Evolutionary conservation across 1,140 invertebrate genomes (phyloP), one percentile per base, ranked within the genome.

Genomic region (Rhyzopertha dominica): DNA sequence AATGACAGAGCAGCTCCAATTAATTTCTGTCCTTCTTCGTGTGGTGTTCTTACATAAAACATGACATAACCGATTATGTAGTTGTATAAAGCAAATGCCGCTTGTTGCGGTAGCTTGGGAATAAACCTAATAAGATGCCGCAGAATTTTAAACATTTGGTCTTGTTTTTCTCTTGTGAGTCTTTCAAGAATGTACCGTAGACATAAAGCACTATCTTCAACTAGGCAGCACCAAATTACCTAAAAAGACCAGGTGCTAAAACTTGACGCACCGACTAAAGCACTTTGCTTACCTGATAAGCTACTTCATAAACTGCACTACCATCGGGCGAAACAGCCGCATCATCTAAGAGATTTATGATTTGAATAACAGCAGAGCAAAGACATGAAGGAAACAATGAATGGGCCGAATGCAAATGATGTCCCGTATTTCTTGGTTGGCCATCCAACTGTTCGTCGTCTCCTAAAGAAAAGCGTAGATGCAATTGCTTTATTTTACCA

Each of bases 51-150:
- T 1, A 98, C 94, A 63, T 98, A 98, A 71, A 97, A 98, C 95
- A 99, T 99, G 1, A 99, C 88, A 62, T 97, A 99, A 12, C 97
- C 97, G 60, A 99, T 97, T 48, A 99, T 87, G 56, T 98, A 98
- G 75, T 99, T 99, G 67, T 98, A 97, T 0, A 99, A 68, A n/a
- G 92, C 89, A 70, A 97, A 98, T 1, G 96, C 96, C 4, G 95
- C 95, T 69, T 99, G 95, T 50, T 96, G 90, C 0, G 96, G 96
- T 23, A 99, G 67, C 43, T 90, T 82, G 3, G 90, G 89, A 42
- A 98, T 87, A 66, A 94, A 95, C 43, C 94, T 76, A 13, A 99
- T 88, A 1, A 99, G 72, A 59, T 96, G 93, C 4, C 95, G 73
- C 4, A 99, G 66, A 9, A 90, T 78, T 69, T 96, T 95, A 59